These are phyloP conservation scores for Scaptodrosophila lebanonensis DNA, from an alignment of 1,140 invertebrate genomes.

Conservation along the genomic window DNA sequence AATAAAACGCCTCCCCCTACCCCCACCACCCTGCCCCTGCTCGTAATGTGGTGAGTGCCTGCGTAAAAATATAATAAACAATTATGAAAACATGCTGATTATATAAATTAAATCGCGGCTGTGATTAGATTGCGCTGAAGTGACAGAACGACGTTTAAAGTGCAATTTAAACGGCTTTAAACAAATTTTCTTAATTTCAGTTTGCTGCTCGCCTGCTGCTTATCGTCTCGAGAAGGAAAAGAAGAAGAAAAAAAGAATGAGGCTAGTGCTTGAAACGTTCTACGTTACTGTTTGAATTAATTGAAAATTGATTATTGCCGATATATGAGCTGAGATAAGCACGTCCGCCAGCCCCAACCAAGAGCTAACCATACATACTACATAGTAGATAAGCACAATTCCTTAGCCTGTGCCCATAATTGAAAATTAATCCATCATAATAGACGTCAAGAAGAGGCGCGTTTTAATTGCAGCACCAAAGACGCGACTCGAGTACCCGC, in stretches of 20 bases:
- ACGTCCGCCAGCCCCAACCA: neutral
- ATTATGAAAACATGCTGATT: slow-evolving; percentile 75
- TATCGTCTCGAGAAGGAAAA: neutral
- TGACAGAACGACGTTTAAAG: slow-evolving; percentile 63
- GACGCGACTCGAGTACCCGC: too few species aligned
- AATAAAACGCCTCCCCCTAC: slow-evolving; percentile 8
- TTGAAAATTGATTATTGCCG: slow-evolving; percentile 75
- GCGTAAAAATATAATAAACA: slow-evolving; percentile 54
- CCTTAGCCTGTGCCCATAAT: slow-evolving; percentile 40
- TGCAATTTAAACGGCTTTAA: slow-evolving; percentile 72
- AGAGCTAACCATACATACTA: neutral
- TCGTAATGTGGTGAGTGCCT: slow-evolving; percentile 17
- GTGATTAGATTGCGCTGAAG: slow-evolving; percentile 61
- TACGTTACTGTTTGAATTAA: slow-evolving; percentile 62
- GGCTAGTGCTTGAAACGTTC: neutral
- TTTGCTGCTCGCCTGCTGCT: neutral
- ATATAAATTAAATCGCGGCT: slow-evolving; percentile 75
- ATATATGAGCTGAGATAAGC: slow-evolving; percentile 39
- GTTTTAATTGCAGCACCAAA: neutral
- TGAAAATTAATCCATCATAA: slow-evolving; percentile 76
- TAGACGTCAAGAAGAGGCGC: slow-evolving; percentile 57
- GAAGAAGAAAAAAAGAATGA: slow-evolving; percentile 13
- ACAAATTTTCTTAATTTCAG: slow-evolving; percentile 67
- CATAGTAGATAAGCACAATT: neutral
- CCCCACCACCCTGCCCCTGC: slow-evolving; percentile 26